Evolutionary conservation across 2,797 vertebrate genomes (phyloP), one percentile per base, ranked within the genome.

Genomic region (Hoplostethus atlanticus): DNA sequence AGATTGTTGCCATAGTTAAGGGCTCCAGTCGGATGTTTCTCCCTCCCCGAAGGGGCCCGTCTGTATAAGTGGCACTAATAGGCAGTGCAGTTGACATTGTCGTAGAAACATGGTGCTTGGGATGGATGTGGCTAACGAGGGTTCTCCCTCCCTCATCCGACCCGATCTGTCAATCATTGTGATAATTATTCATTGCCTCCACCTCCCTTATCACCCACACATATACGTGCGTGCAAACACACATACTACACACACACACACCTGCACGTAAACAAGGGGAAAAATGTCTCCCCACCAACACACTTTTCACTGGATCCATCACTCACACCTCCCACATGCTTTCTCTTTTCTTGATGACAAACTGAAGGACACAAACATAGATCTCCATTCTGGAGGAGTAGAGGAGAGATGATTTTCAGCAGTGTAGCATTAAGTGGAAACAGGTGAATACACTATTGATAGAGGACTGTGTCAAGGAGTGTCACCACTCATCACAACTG

Each of bases 51-150:
- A 80, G 90, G 86, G 70, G 36, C 78, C 67, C 56, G 63, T 84
- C 80, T 73, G 82, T 79, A 59, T 94, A 95, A 95, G 89, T 95
- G 93, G 92, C 93, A 93, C 93, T 95, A 95, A 95, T 93, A 90
- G 92, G 93, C 90, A 85, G 63, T 46, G n/a, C 59, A 78, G 90
- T 86, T 94, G 94, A 95, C 93, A 95, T 82, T 80, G 89, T 92
- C 91, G 87, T 83, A 89, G 87, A 87, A 89, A 90, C 67, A 47
- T 71, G 72, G 71, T 10, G 65, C 70, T 75, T 42, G 25, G 80
- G 88, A 91, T 78, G 89, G 92, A 93, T 88, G 81, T 16, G 15
- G 81, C 85, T 93, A 95, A 94, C 86, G 88, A 94, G 92, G 77
- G 83, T 70, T 69, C 58, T 70, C 65, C 77, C 68, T 53, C 87